Evolutionary conservation across 2,113 vertebrate species (phyloP), one percentile per base, ranked within the genome.

Genomic region (Meleagris gallopavo): DNA sequence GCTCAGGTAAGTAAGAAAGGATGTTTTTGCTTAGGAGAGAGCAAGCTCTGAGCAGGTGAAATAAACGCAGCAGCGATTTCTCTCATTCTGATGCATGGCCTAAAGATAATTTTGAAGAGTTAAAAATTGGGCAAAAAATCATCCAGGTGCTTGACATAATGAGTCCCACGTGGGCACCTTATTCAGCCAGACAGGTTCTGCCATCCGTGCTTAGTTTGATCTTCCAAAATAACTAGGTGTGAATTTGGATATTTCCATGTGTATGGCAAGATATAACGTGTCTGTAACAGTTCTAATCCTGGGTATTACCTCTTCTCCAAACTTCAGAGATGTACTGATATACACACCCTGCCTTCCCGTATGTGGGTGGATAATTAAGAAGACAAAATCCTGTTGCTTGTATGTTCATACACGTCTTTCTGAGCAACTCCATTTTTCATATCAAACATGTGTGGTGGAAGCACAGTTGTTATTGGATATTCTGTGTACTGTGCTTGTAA

Each of bases 261-360:
- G 66, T 72, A 67, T 9, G 85, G 88, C 95, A 97, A 96, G 96
- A 97, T 95, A 61, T 73, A 95, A 94, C 95, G n/a, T 94, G 97
- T 57, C 93, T 93, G 54, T 75, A 88, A 83, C 69, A 95, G 74
- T 92, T 90, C 83, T 96, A 97, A 97, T 96, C 92, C 84, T 71
- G 84, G 40, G 60, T 76, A 94, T 92, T 96, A 83, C 71, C 69
- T 95, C 80, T 87, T 46, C 78, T 93, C 93, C 87, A 87, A 83
- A 62, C 88, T 93, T 80, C 86, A 95, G 93, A 95, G 95, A 95
- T 94, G 34, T 88, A 69, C 91, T 89, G 93, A 96, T 95, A 95
- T 38, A 92, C 95, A 96, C 86, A 55, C 90, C 95, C 90, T 92
- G 62, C 55, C 75, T 95, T 90, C 75, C 95, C 0, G 5, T 73